These are phyloP conservation scores for Pyrrhia umbra DNA, from an alignment of 2,888 invertebrate genomes.

Conservation along the genomic window DNA sequence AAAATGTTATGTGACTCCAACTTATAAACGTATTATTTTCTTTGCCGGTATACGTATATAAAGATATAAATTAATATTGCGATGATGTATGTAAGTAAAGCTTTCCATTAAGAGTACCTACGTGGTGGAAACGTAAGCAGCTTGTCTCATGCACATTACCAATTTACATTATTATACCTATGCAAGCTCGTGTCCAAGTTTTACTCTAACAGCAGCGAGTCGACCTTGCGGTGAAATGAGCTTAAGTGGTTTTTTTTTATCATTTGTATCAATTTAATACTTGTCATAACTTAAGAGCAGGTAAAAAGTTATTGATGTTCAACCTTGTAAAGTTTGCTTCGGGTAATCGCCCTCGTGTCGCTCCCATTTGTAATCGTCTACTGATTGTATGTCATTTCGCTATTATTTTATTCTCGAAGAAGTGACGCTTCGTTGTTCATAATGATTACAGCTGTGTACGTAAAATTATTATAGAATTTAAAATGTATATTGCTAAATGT, in stretches of 20 bases:
- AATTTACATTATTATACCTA: background rate
- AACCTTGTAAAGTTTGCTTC: constrained; percentile 51
- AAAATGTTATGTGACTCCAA: constrained; percentile 22
- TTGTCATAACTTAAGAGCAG: constrained; percentile 38
- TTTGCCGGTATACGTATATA: no score
- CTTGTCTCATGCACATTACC: background rate
- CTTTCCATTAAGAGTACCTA: background rate
- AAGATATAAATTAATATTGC: no score
- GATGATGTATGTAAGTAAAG: constrained; percentile 1
- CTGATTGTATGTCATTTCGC: constrained; percentile 55
- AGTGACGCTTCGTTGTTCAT: constrained; percentile 47
- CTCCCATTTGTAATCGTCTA: constrained; percentile 54
- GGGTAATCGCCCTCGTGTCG: constrained; percentile 51
- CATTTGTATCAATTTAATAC: constrained; percentile 26
- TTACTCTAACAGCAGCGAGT: background rate
- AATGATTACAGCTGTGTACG: constrained; percentile 34
- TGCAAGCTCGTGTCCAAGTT: background rate
- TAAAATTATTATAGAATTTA: constrained; percentile 25
- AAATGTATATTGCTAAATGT: background rate
- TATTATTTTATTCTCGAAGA: constrained; percentile 50
- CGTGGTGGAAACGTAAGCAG: constrained; percentile 13
- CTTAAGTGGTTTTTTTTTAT: background rate
- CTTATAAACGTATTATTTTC: constrained; percentile 4
- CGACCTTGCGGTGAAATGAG: constrained; percentile 5
- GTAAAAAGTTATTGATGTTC: constrained; percentile 43